Conservation (phyloP, 2,113 vertebrate species). For the Sorex fumeus region DNA sequence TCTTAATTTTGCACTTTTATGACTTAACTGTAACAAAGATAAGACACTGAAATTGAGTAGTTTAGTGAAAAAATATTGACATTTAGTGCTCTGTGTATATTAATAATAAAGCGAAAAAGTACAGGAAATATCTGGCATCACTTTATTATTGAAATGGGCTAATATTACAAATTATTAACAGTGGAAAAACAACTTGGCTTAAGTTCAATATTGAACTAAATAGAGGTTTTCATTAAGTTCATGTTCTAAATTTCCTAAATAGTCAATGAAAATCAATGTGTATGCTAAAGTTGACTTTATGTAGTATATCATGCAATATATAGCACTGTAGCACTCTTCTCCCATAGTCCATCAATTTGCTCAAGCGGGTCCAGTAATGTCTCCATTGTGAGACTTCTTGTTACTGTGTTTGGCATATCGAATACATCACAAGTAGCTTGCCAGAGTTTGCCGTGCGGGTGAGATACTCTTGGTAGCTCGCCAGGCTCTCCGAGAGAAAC, state of each 20-base stretch:
- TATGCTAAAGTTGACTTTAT: constrained; percentile 18
- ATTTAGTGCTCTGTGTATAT: neutral
- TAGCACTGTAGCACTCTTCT: no score
- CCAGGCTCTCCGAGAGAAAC: no score
- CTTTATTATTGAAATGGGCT: neutral
- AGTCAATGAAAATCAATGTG: neutral
- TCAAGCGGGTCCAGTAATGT: no score
- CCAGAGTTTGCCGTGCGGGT: no score
- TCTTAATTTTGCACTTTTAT: neutral
- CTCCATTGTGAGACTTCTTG: no score
- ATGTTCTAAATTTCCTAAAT: neutral
- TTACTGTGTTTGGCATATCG: no score
- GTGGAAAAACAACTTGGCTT: neutral
- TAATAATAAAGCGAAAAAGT: neutral
- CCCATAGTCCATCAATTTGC: no score
- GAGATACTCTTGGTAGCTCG: no score
- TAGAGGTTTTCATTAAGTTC: constrained; percentile 33
- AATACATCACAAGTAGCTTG: no score
- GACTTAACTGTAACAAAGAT: neutral
- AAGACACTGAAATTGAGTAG: neutral
- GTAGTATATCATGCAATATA: no score
- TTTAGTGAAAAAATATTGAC: accelerated
- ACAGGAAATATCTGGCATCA: neutral
- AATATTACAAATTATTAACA: constrained; percentile 1
- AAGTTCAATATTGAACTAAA: constrained; percentile 1